These are phyloP conservation scores for Poecilia velifera DNA, from an alignment of 2,797 vertebrate genomes.

Conservation along the genomic window DNA sequence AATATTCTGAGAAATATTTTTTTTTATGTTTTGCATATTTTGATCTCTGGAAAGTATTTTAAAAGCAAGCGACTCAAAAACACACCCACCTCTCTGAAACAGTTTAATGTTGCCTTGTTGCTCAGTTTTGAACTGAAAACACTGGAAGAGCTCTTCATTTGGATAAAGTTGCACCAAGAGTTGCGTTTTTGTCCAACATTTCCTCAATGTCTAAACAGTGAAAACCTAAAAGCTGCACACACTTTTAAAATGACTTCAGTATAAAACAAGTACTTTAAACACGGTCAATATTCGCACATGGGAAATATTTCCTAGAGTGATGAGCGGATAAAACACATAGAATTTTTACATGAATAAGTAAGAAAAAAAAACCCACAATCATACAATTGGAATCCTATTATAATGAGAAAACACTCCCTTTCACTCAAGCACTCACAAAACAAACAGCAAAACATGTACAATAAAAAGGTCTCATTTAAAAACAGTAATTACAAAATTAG, in stretches of 20 bases:
- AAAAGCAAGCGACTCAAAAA: background rate
- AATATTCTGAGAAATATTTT: background rate
- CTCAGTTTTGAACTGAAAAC: slow-evolving; percentile 27
- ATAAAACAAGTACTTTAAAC: slow-evolving; percentile 65
- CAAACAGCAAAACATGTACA: slow-evolving; percentile 47
- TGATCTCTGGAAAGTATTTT: background rate
- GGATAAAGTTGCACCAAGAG: slow-evolving; percentile 30
- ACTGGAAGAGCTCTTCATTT: slow-evolving; percentile 36
- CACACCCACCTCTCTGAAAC: background rate
- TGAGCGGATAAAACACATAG: slow-evolving; percentile 32
- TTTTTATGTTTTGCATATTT: background rate
- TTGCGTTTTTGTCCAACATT: slow-evolving; percentile 15
- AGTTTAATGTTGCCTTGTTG: slow-evolving; percentile 49
- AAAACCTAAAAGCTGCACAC: slow-evolving; percentile 37
- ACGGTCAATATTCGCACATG: slow-evolving; percentile 53
- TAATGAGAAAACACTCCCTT: slow-evolving; percentile 21
- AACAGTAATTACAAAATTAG: slow-evolving; percentile 70
- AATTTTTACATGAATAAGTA: slow-evolving; percentile 52
- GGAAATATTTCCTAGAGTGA: slow-evolving; percentile 65
- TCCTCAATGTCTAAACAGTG: slow-evolving; percentile 1
- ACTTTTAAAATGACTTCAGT: slow-evolving; percentile 52
- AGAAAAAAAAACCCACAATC: slow-evolving; percentile 9
- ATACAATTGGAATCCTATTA: background rate
- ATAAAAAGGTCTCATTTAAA: slow-evolving; percentile 69
- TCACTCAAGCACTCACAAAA: slow-evolving; percentile 35